Percentiles rank a stretch among this genome's conserved stretches.
These are phyloP conservation scores for Lycopodina hypogea DNA, from an alignment of 37 sponge, comb jelly and placozoan species.

Conservation along the genomic window DNA sequence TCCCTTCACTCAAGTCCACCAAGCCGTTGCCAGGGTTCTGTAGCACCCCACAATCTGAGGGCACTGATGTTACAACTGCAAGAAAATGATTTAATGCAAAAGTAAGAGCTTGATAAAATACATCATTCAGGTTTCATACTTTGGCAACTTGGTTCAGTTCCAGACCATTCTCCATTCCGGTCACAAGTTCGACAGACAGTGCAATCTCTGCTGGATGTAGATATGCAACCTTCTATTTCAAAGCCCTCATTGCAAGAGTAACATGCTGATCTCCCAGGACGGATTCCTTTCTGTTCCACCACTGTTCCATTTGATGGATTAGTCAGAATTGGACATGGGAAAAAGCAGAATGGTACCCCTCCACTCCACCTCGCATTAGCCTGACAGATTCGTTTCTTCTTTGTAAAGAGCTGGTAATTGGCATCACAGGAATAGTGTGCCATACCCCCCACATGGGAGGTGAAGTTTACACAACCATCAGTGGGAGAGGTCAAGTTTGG, in stretches of 20 bases:
- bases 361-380: slow-evolving; percentile 47
- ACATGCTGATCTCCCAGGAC: not conserved
- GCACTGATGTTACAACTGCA: not conserved
- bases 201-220: slow-evolving; percentile 9
- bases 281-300: slow-evolving; percentile 1
- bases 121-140: slow-evolving; percentile 36
- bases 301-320: not conserved
- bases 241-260: slow-evolving; percentile 49
- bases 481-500: slow-evolving; percentile 3
- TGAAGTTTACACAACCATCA: slow-evolving; percentile 36
- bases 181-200: slow-evolving; percentile 33
- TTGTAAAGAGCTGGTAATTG: slow-evolving; percentile 22
- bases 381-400: slow-evolving; percentile 26
- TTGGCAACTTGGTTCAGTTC: slow-evolving; percentile 38
- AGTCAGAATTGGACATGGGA: not conserved
- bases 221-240: slow-evolving; percentile 10
- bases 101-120: slow-evolving; percentile 2
- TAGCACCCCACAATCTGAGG: slow-evolving; percentile 39
- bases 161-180: slow-evolving; percentile 61
- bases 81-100: slow-evolving; percentile 14
- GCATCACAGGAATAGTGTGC: slow-evolving; percentile 27
- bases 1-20: not conserved
- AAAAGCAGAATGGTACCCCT: slow-evolving; percentile 15
- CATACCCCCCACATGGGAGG: slow-evolving; percentile 13
- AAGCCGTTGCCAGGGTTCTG: slow-evolving; percentile 30